These are phyloP conservation scores for Passer montanus DNA, from an alignment of 2,113 vertebrate genomes.

Conservation along the genomic window DNA sequence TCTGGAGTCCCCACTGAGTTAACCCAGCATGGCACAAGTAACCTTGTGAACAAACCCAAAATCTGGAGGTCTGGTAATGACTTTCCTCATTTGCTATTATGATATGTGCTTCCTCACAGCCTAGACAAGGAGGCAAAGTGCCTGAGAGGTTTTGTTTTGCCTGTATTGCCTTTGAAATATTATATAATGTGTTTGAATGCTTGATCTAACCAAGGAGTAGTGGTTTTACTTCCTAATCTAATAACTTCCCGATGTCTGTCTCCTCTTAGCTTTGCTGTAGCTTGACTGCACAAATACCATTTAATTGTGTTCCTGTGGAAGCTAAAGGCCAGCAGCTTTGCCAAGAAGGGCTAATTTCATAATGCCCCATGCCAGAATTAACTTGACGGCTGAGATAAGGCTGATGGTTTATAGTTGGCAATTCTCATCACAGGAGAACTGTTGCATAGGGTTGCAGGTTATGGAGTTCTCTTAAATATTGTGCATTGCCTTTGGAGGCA, in stretches of 20 bases:
- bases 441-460: not conserved
- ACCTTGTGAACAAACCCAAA: not conserved
- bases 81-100: not conserved
- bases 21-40: not conserved
- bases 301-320: conserved; percentile 41
- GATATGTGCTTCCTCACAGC: not conserved
- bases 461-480: not conserved
- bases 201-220: not conserved
- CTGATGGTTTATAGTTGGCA: not conserved
- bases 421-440: not conserved
- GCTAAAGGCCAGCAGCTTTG: not conserved
- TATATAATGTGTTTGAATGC: not conserved
- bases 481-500: not conserved
- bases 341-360: conserved; percentile 26
- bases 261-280: conserved; percentile 21
- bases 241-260: conserved; percentile 17
- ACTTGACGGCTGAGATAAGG: not conserved
- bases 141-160: not conserved
- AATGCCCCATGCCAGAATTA: not conserved
- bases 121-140: not conserved
- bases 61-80: not conserved
- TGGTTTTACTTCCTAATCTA: conserved; percentile 25
- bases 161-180: not conserved
- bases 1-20: not conserved
- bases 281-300: conserved; percentile 16